Percentiles rank a stretch among this genome's conserved stretches.
phyloP scores from a whole-genome alignment of 2,113 vertebrate species.

The Cephalopterus ornatus region DNA sequence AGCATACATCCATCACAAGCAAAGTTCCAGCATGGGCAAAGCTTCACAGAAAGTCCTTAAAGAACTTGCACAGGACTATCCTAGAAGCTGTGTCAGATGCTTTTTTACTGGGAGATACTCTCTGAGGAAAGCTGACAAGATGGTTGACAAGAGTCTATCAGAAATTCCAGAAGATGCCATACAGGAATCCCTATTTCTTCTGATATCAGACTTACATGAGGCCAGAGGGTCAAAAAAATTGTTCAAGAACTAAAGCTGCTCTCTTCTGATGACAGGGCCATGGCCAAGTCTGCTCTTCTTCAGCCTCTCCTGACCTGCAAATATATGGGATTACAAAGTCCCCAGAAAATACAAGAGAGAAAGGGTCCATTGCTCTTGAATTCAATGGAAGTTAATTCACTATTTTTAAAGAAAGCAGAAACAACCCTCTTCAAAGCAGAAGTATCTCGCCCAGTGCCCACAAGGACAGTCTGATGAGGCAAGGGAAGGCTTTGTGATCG shows the following conservation, averaged over 20 bases:
- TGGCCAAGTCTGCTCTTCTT: background rate
- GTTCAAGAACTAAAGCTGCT: background rate
- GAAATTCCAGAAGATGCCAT: background rate
- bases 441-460: background rate
- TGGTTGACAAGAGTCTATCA: background rate
- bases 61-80: background rate
- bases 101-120: background rate
- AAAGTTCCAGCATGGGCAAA: background rate
- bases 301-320: background rate
- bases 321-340: background rate
- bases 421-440: constrained; percentile 9
- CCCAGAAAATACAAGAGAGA: background rate
- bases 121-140: background rate
- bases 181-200: background rate
- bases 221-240: background rate
- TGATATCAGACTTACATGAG: background rate
- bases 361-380: background rate
- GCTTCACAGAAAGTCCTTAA: background rate
- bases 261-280: background rate
- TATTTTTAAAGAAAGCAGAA: background rate
- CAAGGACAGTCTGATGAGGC: background rate
- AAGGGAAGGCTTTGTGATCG: background rate
- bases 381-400: background rate
- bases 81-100: background rate
- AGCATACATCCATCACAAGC: background rate